Base-by-base conservation (phyloP, 2,113 vertebrate genomes). In the Rhea pennata region DNA sequence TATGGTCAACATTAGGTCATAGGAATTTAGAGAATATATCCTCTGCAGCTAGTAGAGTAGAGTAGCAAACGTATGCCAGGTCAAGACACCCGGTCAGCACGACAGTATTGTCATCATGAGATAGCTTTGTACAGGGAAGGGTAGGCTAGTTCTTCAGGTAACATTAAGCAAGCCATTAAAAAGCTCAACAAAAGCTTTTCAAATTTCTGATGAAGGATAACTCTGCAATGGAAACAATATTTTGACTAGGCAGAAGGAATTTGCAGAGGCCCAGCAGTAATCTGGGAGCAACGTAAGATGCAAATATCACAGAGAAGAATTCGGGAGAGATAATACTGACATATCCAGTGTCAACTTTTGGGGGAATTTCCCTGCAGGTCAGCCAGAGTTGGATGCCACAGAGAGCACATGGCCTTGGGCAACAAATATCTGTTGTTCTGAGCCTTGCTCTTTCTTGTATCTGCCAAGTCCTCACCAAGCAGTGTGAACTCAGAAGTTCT, bases 341-440 rank as follows among this genome's bases (percentile, higher is more conserved):
- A 50, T 31, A 84, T 0, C 3, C 6, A 44, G 19, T 42, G 29
- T 71, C 59, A 84, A 83, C 21, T 48, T 78, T 71, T 61, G 90
- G 27, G 81, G 72, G 51, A 88, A 72, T 93, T 94, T 95, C 24
- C 40, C 81, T 88, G 51, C 56, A 78, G 42, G 51, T 92, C 58
- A 86, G 44, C 7, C 46, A 78, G 24, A n/a, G 12, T 88, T 93
- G 95, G 71, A 59, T 85, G 71, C 54, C 64, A 56, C n/a, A 71
- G 80, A 85, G 40, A 83, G 22, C 2, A 0, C n/a, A 67, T 79
- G 71, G 94, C 82, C 59, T 95, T 88, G 39, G 46, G 72, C 87
- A 91, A 74, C 42, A 93, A 90, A 65, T 87, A 75, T 24, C 31
- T 95, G 33, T 6, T 12, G 0, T 88, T 77, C 71, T n/a, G 36